Base-by-base conservation (phyloP, 2,797 vertebrate genomes). In the Miopithecus talapoin region DNA sequence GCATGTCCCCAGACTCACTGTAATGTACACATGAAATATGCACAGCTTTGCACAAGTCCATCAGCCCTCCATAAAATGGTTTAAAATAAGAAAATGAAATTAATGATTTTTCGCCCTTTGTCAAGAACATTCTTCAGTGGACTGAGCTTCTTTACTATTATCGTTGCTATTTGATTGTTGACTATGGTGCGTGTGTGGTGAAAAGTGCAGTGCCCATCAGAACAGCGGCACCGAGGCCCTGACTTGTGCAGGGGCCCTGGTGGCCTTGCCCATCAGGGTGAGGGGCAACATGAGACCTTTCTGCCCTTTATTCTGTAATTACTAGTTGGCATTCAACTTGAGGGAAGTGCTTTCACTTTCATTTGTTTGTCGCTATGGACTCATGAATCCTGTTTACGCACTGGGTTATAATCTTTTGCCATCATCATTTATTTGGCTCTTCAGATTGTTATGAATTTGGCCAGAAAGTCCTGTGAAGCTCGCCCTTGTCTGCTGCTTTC, bases 271-370 rank as follows among this genome's bases (percentile, higher is more conserved):
- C 46, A 0, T 19, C 55, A 41, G 14, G 33, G 64, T 53, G 1
- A 6, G 17, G 4, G 24, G 21, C 26, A 36, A 4, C 39, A 2
- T 0, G 2, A 2, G 48, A 21, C 19, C 2, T 16, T 22, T 17
- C 21, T 43, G 3, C 43, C 30, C 46, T 78, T 53, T 22, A 11
- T 11, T 70, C 48, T 30, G 7, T 22, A 12, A 76, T 76, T 13
- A 8, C 41, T 30, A n/a, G 57, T n/a, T 70, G 90, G 10, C 14
- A 1, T 24, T 43, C 59, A 19, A 7, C n/a, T 46, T 48, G 41
- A 41, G 50, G n/a, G 48, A 59, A 50, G 72, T 22, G 21, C n/a
- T 39, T 61, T 22, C 17, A 10, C 59, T 50, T 78, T 33, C 39
- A 3, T 50, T 7, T 36, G 2, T 28, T 14, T 75, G 10, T 39